phyloP scores from a whole-genome alignment of 2,113 vertebrate species.

The Pica pica region DNA sequence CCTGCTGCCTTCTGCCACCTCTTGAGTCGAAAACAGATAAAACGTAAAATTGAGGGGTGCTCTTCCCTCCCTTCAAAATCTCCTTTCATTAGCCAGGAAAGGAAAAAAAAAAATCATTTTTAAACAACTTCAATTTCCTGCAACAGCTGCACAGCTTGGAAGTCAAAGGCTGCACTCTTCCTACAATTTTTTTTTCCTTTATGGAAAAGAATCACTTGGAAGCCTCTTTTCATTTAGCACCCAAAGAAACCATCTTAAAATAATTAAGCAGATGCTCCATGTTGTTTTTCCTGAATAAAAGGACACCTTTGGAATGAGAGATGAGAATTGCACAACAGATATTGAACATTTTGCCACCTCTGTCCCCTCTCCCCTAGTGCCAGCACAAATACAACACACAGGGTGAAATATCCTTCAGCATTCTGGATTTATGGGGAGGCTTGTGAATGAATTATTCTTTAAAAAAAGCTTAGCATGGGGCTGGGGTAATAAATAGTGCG shows the following conservation, averaged over 20 bases:
- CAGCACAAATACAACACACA: fast-evolving
- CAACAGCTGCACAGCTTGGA: not conserved
- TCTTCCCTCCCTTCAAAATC: not conserved
- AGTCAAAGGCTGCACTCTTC: not conserved
- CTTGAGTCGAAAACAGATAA: not conserved
- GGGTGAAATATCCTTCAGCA: not conserved
- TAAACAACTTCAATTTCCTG: not conserved
- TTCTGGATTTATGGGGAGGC: not conserved
- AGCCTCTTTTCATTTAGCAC: not conserved
- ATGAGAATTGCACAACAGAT: not conserved
- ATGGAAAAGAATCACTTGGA: not conserved
- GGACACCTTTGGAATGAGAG: not conserved
- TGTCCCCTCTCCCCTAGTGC: not conserved
- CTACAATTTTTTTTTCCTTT: not conserved
- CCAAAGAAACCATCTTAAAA: not conserved
- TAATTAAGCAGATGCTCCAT: not conserved
- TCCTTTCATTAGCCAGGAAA: not conserved
- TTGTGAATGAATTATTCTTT: not conserved
- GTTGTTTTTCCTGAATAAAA: not conserved
- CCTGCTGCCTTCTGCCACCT: not conserved
- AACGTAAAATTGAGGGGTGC: not conserved
- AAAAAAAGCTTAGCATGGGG: not conserved
- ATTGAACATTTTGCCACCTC: not conserved
- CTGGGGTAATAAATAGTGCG: not conserved
- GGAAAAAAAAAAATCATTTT: not conserved